Evolutionary conservation across 1,140 invertebrate genomes (phyloP).

Genomic region (Drosophila melanogaster): DNA sequence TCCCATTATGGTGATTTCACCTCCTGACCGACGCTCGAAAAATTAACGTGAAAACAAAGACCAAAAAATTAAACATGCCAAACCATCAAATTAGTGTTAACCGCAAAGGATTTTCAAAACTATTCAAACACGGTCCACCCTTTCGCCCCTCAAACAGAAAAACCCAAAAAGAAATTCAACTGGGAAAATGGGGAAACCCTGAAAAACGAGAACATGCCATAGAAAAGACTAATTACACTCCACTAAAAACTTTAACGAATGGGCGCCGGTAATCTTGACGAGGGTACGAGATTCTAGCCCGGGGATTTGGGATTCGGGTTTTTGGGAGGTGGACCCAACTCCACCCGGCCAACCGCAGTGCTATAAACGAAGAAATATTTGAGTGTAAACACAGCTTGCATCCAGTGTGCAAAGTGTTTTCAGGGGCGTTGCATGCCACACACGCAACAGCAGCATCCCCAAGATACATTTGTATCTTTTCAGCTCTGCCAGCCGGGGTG

Average conservation of each 20-base stretch:
- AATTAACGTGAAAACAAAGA: conserved; percentile 37
- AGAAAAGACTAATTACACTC: conserved; percentile 76
- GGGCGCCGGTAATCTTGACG: conserved; percentile 59
- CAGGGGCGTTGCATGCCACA: conserved; percentile 74
- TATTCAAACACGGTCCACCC: conserved; percentile 38
- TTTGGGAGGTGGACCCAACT: background rate
- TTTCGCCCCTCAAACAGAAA: background rate
- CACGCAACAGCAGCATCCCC: conserved; percentile 23
- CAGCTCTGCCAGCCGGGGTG: conserved; percentile 23
- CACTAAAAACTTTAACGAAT: conserved; percentile 70
- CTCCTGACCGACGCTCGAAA: conserved; percentile 29
- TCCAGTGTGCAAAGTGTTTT: conserved; percentile 70
- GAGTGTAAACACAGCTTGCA: conserved; percentile 67
- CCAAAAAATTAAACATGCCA: conserved; percentile 54
- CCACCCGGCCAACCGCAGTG: conserved; percentile 59
- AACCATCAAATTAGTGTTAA: conserved; percentile 59
- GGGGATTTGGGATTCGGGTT: background rate
- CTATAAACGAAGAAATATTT: conserved; percentile 65
- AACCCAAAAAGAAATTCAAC: background rate
- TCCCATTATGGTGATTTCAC: conserved; percentile 53
- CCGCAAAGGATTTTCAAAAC: conserved; percentile 69
- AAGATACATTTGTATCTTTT: conserved; percentile 61
- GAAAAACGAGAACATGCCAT: conserved; percentile 23
- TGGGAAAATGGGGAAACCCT: background rate
- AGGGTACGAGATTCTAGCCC: conserved; percentile 15